Base-by-base conservation (phyloP, 2,888 invertebrate species). In the Sabellastarte sp. region DNA sequence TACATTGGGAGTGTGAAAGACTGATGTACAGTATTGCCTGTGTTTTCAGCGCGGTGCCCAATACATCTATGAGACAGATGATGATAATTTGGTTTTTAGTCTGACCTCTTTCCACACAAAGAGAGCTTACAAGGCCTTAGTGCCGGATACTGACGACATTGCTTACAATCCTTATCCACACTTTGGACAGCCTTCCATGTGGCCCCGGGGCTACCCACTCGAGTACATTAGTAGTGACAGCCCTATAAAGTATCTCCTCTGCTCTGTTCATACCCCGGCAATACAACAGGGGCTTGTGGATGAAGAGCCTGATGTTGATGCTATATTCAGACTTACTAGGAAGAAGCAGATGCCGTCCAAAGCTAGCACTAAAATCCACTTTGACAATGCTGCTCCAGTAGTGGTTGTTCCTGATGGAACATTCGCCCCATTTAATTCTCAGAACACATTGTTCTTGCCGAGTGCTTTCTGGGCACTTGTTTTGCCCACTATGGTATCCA, bases 251-350 rank as follows among this genome's bases (percentile, higher is more conserved):
- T 41, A 41, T 41, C 41, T 10, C 10, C 20, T 41, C 20, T 41
- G 41, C 20, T 41, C 41, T 10, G 41, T 41, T 10, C 41, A 41
- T 20, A 41, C 41, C 5, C 77, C 77, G 0, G 60, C 67, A 28
- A 70, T 77, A 20, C 77, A 77, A 57, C 78, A 78, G 62, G 74
- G 76, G 4, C 56, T 78, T 1, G 76, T 73, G 41, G 72, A 76
- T 57, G 75, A 74, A 3, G 77, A 78, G 60, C 78, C 78, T 1
- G 78, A 78, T 65, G 72, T 79, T 50, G 78, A 78, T 66, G 76
- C 78, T 32, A 65, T 78, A 5, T 76, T 69, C 62, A 53, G 78
- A 59, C 67, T 78, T 52, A 76, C 75, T 5, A 58, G 76, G 33
- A 61, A 59, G 57, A 10, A 20, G 20, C n/a, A n/a, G n/a, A n/a